These are phyloP conservation scores for Apotomis betuletana DNA, from an alignment of 2,888 invertebrate genomes.

Conservation along the genomic window DNA sequence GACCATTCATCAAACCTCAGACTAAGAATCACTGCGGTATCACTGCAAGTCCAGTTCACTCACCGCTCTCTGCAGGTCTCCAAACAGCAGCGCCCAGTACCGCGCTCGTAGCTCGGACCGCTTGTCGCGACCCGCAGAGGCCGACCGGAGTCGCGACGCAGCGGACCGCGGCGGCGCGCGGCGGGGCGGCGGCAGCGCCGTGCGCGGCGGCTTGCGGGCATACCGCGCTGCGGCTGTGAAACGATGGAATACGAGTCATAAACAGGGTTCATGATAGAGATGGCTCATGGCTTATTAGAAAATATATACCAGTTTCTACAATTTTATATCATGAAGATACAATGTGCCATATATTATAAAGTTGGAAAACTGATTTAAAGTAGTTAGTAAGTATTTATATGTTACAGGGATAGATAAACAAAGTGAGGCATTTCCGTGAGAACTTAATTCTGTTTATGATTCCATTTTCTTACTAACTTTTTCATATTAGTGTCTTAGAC, in stretches of 20 bases:
- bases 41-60: constrained; percentile 51
- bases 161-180: constrained; percentile 77
- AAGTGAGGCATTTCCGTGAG: too few relatives aligned
- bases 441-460: too few relatives aligned
- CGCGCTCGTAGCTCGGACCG: constrained; percentile 94
- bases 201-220: constrained; percentile 86
- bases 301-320: too few relatives aligned
- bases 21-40: not conserved
- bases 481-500: too few relatives aligned
- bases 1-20: not conserved
- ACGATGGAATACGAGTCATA: not conserved
- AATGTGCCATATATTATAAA: too few relatives aligned
- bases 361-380: too few relatives aligned
- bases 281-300: too few relatives aligned
- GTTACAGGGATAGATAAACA: too few relatives aligned
- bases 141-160: constrained; percentile 89
- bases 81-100: constrained; percentile 98
- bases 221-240: constrained; percentile 67
- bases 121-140: constrained; percentile 94
- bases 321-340: too few relatives aligned
- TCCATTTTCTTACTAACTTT: too few relatives aligned
- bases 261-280: not conserved
- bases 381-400: too few relatives aligned
- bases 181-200: constrained; percentile 68
- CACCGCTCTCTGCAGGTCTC: constrained; percentile 95